These are phyloP conservation scores for Calameuta filiformis DNA, from an alignment of 2,888 invertebrate species.

Conservation along the genomic window DNA sequence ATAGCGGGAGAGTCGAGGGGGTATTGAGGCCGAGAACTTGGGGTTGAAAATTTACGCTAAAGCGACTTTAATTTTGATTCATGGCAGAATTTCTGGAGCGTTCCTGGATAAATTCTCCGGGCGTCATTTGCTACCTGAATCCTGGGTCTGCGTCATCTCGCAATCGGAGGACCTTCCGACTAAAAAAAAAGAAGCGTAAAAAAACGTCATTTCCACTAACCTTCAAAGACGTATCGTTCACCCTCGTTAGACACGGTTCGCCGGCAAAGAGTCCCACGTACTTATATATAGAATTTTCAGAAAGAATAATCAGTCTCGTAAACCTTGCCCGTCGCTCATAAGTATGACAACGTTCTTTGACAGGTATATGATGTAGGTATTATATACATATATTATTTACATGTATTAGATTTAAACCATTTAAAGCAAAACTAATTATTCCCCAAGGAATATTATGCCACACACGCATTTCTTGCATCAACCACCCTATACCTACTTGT, in stretches of 20 bases:
- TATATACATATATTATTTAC: background rate
- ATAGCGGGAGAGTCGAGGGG: constrained; percentile 14
- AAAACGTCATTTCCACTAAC: background rate
- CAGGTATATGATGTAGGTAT: background rate
- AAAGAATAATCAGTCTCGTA: background rate
- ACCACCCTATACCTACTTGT: background rate
- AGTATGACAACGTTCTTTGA: background rate
- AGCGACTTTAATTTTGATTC: constrained; percentile 59
- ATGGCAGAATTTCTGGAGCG: constrained; percentile 38
- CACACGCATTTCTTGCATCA: background rate
- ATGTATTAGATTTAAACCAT: too few relatives aligned
- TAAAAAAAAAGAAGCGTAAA: background rate
- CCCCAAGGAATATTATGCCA: background rate
- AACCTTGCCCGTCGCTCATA: background rate
- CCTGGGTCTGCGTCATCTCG: background rate
- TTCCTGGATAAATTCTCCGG: constrained; percentile 17
- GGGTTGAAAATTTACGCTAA: constrained; percentile 45
- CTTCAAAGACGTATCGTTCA: background rate
- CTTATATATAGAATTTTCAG: background rate
- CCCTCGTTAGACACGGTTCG: background rate
- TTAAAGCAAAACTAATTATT: too few relatives aligned
- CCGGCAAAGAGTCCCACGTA: background rate
- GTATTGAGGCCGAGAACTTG: constrained; percentile 10
- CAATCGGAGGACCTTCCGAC: background rate
- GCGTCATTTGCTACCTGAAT: constrained; percentile 16